A percentile compares a stretch with the other conserved stretches of the same genome.
phyloP scores from a whole-genome alignment of 2,113 vertebrate species.

The Arvicanthis niloticus region DNA sequence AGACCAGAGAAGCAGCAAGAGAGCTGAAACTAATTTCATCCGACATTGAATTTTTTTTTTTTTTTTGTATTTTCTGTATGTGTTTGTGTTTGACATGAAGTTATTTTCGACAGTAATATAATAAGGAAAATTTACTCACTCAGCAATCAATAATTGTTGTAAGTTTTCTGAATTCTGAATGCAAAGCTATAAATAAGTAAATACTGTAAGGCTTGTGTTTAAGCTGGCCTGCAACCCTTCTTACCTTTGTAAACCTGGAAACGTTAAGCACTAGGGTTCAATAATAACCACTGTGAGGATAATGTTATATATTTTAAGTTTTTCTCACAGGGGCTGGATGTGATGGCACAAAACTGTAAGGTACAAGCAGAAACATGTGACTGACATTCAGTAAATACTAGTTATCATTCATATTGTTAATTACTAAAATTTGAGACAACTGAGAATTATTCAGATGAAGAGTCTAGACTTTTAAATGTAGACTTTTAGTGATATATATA shows the following conservation, averaged over 20 bases:
- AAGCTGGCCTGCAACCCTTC: neutral
- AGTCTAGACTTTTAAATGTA: neutral
- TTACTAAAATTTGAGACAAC: slow-evolving; percentile 6
- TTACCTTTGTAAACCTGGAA: neutral
- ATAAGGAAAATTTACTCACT: neutral
- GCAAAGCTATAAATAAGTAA: neutral
- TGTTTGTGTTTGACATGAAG: slow-evolving; percentile 4
- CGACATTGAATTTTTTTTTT: slow-evolving; percentile 7
- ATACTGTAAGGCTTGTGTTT: neutral
- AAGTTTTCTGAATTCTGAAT: neutral
- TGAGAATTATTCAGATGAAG: slow-evolving; percentile 24
- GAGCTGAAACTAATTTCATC: neutral
- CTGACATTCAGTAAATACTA: neutral
- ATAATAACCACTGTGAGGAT: neutral
- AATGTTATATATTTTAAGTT: neutral
- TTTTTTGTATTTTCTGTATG: neutral
- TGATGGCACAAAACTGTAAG: neutral
- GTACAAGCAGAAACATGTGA: neutral
- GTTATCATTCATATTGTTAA: neutral
- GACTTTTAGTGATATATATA: neutral
- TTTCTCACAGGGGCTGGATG: neutral
- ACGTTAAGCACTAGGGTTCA: neutral
- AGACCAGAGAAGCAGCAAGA: neutral
- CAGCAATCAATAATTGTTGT: neutral
- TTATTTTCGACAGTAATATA: slow-evolving; percentile 45